Percentiles rank a stretch among this genome's conserved stretches.
Conservation (phyloP, 2,888 invertebrate genomes). For the Phalangium opilio region DNA sequence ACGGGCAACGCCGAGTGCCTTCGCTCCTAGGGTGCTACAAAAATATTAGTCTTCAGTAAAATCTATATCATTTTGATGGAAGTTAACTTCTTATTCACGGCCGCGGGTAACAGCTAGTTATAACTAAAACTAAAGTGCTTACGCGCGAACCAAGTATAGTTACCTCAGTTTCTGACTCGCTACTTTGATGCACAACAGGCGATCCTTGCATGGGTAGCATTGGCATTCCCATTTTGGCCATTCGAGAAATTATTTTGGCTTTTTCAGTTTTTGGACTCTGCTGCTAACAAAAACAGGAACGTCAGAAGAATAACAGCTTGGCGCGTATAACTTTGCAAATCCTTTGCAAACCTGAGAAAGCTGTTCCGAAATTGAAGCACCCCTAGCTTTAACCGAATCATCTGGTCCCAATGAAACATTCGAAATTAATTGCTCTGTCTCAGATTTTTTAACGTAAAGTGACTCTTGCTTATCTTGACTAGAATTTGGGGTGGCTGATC, state of each 20-base stretch:
- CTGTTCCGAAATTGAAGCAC: slow-evolving; percentile 17
- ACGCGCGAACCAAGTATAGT: too few relatives aligned
- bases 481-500: background rate
- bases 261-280: slow-evolving; percentile 26
- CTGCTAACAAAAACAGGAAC: too few relatives aligned
- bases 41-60: too few relatives aligned
- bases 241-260: slow-evolving; percentile 30
- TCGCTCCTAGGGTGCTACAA: too few relatives aligned
- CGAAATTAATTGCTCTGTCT: background rate
- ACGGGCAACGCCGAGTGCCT: too few relatives aligned
- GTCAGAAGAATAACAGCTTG: too few relatives aligned
- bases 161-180: slow-evolving; percentile 17
- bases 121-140: too few relatives aligned
- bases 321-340: too few relatives aligned
- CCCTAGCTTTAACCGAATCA: slow-evolving; percentile 12
- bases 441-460: slow-evolving; percentile 3
- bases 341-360: slow-evolving; percentile 14
- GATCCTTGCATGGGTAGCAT: slow-evolving; percentile 22
- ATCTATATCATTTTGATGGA: too few relatives aligned
- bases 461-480: slow-evolving; percentile 1
- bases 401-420: background rate
- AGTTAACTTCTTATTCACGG: too few relatives aligned
- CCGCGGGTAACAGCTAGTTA: too few relatives aligned
- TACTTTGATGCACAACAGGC: slow-evolving; percentile 11
- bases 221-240: slow-evolving; percentile 32